Evolutionary conservation across 53 echinoderm and acorn worm genomes (phyloP), one percentile per base, ranked within the genome.

Genomic region (Stichopus horrens): DNA sequence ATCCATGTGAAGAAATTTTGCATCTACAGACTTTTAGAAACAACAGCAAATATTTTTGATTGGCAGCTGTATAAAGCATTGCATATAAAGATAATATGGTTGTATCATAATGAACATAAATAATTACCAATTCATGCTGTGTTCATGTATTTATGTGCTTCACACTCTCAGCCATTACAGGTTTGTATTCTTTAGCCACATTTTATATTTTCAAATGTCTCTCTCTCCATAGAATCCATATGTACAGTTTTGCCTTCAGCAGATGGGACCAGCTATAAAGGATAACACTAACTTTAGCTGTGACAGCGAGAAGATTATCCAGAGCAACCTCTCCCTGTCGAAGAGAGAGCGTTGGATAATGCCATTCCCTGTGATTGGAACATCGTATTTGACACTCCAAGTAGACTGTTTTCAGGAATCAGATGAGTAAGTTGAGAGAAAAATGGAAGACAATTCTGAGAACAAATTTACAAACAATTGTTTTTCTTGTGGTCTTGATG

Each of bases 301-400:
- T 59, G 55, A 93, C 57, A 75, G 74, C 37, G 13, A 91, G 56
- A 74, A 74, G 74, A 58, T 89, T 77, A 23, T 91, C 51, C 74
- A 88, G 83, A 54, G 75, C 63, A 21, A 92, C 74, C 73, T 94
- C 51, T 87, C 74, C 52, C 82, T 58, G 53, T 75, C 83, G 16
- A 71, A 68, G 7, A 18, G 77, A 6, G 85, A 86, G 11, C 79
- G 83, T n/a, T 96, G 94, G 93, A 59, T 89, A 71, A 85, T 94
- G 58, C 99, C 99, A 68, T 96, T 93, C 87, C 99, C 99, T 0
- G 86, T 89, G 54, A 75, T 93, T 75, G 99, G 99, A 52, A 88
- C 88, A 11, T 96, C 94, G 99, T 96, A 96, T 52, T 78, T 96
- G 54, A 90, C 89, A 9, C 73, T 94, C 21, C 89, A 90, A 63